Percentiles rank a stretch among this genome's conserved stretches.
Evolutionary conservation across 1,140 invertebrate genomes (phyloP).

Genomic region (Spodoptera frugiperda): DNA sequence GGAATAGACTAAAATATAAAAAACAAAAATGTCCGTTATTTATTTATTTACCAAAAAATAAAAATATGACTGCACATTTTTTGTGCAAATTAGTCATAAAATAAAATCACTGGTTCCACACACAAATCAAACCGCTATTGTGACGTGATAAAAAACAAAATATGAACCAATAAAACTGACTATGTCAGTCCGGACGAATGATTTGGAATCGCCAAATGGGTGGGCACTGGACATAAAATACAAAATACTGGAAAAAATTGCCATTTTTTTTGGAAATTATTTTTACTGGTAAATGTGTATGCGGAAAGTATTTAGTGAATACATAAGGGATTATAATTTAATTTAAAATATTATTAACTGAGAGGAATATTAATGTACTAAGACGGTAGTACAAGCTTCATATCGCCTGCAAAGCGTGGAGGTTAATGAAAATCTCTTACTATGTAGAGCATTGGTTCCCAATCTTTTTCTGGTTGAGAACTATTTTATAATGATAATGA

Average conservation of each 20-base stretch:
- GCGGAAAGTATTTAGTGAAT: no score
- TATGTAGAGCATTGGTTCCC: no score
- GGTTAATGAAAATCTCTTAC: no score
- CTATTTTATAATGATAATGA: no score
- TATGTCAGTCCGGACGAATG: not conserved
- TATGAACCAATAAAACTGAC: conserved; percentile 25
- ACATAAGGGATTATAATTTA: no score
- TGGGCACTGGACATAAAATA: conserved; percentile 3
- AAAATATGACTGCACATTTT: no score
- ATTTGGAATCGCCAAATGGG: conserved; percentile 1
- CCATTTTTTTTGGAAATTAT: not conserved
- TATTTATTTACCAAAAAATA: not conserved
- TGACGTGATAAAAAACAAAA: conserved; percentile 18
- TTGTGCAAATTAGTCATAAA: conserved; percentile 16
- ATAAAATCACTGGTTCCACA: not conserved
- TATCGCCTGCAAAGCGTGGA: no score
- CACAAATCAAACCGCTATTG: conserved; percentile 25
- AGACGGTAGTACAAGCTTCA: no score
- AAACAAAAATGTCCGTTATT: not conserved
- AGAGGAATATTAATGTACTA: no score
- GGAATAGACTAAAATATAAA: no score
- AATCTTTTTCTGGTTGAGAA: no score
- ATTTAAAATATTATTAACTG: no score
- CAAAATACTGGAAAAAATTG: not conserved
- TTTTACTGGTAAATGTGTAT: not conserved